Evolutionary conservation across 2,888 invertebrate species (phyloP).

Genomic region (Sceliomorpha sp.): DNA sequence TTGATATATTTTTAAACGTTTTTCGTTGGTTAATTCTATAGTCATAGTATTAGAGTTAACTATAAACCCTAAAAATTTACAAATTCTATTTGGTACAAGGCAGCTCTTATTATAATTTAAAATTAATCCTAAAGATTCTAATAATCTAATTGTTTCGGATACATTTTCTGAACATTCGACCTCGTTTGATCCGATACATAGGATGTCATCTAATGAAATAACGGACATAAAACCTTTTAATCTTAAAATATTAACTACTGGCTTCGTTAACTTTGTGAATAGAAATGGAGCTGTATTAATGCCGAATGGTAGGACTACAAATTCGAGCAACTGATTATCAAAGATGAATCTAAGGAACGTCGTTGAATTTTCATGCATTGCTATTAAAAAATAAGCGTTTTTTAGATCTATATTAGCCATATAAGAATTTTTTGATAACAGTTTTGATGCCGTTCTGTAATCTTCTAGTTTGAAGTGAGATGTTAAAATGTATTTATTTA

Average conservation of each 20-base stretch:
- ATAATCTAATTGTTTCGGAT: too few relatives aligned
- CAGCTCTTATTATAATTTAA: too few relatives aligned
- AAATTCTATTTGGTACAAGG: too few relatives aligned
- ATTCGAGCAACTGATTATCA: conserved; percentile 36
- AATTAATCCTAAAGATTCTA: too few relatives aligned
- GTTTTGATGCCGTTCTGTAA: conserved; percentile 23
- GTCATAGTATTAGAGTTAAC: too few relatives aligned
- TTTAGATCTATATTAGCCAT: conserved; percentile 42
- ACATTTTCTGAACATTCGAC: too few relatives aligned
- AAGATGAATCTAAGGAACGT: conserved; percentile 53
- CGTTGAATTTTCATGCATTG: conserved; percentile 17
- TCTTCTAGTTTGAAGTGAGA: conserved; percentile 48
- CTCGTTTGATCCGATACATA: too few relatives aligned
- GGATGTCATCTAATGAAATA: too few relatives aligned
- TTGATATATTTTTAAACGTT: too few relatives aligned
- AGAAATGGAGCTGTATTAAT: conserved; percentile 48
- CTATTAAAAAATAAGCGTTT: conserved; percentile 41
- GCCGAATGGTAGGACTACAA: conserved; percentile 49
- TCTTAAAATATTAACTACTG: conserved; percentile 32
- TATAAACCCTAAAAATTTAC: too few relatives aligned
- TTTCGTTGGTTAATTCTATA: too few relatives aligned
- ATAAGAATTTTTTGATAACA: conserved; percentile 26
- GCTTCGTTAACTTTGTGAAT: conserved; percentile 54
- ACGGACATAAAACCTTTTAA: conserved; percentile 12
- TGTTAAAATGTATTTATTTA: conserved; percentile 38